Base-by-base conservation (phyloP, 2,888 invertebrate species). In the Himalopsyche japonica region DNA sequence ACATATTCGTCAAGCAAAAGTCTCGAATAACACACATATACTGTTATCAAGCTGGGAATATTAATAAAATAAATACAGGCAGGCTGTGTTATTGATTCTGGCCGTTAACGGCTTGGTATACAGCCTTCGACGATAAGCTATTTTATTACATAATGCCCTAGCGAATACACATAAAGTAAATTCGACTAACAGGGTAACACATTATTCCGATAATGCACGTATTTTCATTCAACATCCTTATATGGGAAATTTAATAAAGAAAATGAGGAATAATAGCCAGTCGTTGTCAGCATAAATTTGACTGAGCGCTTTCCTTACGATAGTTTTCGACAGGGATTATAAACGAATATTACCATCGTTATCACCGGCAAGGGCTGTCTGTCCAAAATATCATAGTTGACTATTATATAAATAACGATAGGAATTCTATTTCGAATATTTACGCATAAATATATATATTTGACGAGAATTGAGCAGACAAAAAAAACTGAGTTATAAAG, bases 121-220 rank as follows among this genome's bases (percentile, higher is more conserved):
- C 70, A 70, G 70, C 70, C 70, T 70, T 70, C 70, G 70, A 70
- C 70, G 70, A 70, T 70, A 70, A 70, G 70, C 70, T 70, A 70
- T 70, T 70, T 70, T 70, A 70, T 70, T 70, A 70, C 70, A 70
- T 70, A 70, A 70, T 70, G 30, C 70, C 70, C 70, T 5, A 70
- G 30, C 70, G 70, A 70, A 70, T 70, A 70, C 70, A 70, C 70
- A 70, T 70, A 70, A 70, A 70, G 70, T 70, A 70, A 70, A 70
- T 70, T 70, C 70, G 70, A 70, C 27, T 70, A 70, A 70, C 70
- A 70, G 70, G 70, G 24, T 12, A 70, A 70, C 70, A 70, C 70
- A 70, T 70, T 70, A 70, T 70, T 70, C 30, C 24, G 24, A 70
- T 70, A 70, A 70, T 70, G 70, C 70, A 70, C 70, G 70, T 70